Percentiles rank a stretch among this genome's conserved stretches.
Conservation (phyloP, 2,113 vertebrate genomes). For the Paralichthys olivaceus region DNA sequence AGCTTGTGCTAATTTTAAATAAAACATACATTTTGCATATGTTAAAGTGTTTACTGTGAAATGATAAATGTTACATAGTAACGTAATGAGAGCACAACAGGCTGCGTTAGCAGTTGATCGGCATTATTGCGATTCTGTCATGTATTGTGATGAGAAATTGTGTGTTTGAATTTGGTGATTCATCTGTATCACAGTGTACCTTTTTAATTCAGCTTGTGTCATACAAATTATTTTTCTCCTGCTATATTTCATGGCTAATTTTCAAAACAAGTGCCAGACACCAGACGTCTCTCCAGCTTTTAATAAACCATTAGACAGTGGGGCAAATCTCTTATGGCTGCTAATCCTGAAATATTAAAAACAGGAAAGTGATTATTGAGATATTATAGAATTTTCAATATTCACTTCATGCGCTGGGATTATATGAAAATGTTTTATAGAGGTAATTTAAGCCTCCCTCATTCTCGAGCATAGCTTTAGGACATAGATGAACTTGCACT, state of each 20-base stretch:
- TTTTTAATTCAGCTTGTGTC: conserved; percentile 10
- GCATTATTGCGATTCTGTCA: neutral
- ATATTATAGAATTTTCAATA: conserved; percentile 64
- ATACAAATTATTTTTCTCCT: neutral
- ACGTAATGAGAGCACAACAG: too few species aligned
- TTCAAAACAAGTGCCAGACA: conserved; percentile 15
- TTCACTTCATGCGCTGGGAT: conserved; percentile 58
- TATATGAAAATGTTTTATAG: conserved; percentile 66
- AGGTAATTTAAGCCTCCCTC: conserved; percentile 59
- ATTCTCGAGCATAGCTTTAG: conserved; percentile 62
- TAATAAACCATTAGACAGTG: conserved; percentile 38
- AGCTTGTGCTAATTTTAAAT: too few species aligned
- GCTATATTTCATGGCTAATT: conserved; percentile 12
- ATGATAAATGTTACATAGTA: too few species aligned
- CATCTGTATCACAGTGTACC: neutral
- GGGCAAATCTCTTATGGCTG: conserved; percentile 51
- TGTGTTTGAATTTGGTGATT: neutral
- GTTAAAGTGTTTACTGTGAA: too few species aligned
- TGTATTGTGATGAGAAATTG: neutral
- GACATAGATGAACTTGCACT: conserved; percentile 69
- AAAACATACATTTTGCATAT: too few species aligned
- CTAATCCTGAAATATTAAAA: conserved; percentile 71
- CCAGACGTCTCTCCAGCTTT: neutral
- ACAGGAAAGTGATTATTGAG: conserved; percentile 59
- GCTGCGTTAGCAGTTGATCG: neutral